A percentile compares a stretch with the other conserved stretches of the same genome.
These are phyloP conservation scores for Pristionchus japonicus DNA, from an alignment of 2,888 invertebrate genomes.

Conservation along the genomic window DNA sequence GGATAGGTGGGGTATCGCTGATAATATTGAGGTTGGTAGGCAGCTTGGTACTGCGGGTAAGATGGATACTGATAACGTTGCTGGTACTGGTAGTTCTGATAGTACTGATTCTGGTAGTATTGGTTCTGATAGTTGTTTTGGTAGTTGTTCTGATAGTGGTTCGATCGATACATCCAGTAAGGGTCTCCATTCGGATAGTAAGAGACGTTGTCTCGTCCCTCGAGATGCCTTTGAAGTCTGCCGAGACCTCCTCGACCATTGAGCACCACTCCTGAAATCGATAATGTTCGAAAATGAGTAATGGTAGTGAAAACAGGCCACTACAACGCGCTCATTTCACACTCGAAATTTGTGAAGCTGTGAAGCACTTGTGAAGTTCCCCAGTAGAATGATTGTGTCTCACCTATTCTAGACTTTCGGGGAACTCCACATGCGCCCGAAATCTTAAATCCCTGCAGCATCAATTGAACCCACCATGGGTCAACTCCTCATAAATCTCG, in stretches of 20 bases:
- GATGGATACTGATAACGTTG: neutral
- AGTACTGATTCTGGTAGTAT: neutral
- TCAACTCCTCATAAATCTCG: neutral
- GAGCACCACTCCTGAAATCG: neutral
- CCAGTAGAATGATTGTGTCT: no score
- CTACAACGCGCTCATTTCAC: no score
- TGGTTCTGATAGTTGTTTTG: neutral
- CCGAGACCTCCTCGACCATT: slow-evolving; percentile 37
- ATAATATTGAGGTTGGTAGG: neutral
- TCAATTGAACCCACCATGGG: neutral
- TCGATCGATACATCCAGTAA: slow-evolving; percentile 20
- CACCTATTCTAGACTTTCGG: no score
- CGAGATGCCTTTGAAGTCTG: neutral
- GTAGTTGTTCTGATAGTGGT: neutral
- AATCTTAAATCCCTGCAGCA: neutral
- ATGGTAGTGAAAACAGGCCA: no score
- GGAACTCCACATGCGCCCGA: no score
- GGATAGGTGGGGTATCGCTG: neutral
- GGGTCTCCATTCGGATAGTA: slow-evolving; percentile 34
- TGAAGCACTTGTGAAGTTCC: no score
- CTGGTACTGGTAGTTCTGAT: slow-evolving; percentile 1
- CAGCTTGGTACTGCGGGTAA: neutral
- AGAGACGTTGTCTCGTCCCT: neutral
- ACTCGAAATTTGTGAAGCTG: no score
- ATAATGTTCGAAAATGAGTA: no score